phyloP scores from a whole-genome alignment of 2,888 invertebrate species.

The Hipparchia sbordonii region DNA sequence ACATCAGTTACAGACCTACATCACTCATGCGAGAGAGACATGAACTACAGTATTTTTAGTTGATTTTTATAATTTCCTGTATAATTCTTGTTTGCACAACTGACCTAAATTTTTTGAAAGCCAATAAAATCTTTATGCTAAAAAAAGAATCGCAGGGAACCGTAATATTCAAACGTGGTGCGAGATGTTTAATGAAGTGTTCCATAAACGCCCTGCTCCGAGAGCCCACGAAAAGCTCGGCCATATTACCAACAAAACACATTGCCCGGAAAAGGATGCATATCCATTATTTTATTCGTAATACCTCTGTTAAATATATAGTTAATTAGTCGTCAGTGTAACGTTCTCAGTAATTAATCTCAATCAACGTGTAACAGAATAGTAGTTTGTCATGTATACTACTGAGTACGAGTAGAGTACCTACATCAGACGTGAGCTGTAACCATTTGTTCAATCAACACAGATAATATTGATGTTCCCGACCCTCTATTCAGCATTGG shows the following conservation, averaged over 20 bases:
- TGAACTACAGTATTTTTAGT: too few relatives aligned
- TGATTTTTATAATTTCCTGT: too few relatives aligned
- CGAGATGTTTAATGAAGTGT: too few relatives aligned
- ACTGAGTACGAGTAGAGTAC: background rate
- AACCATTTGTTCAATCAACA: constrained; percentile 75
- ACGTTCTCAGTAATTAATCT: constrained; percentile 31
- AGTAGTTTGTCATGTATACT: constrained; percentile 34
- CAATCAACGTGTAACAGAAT: constrained; percentile 37
- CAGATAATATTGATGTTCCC: constrained; percentile 72
- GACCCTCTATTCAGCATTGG: constrained; percentile 59
- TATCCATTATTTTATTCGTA: constrained; percentile 1
- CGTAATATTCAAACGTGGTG: too few relatives aligned
- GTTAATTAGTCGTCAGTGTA: constrained; percentile 13
- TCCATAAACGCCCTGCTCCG: too few relatives aligned
- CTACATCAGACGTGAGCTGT: constrained; percentile 41
- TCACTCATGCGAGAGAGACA: too few relatives aligned
- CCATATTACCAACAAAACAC: background rate
- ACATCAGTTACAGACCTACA: too few relatives aligned
- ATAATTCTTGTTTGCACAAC: too few relatives aligned
- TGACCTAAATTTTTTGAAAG: too few relatives aligned
- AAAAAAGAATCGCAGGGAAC: too few relatives aligned
- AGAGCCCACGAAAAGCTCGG: too few relatives aligned
- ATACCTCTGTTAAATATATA: background rate
- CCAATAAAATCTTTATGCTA: too few relatives aligned
- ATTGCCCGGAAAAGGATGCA: background rate